phyloP scores from a whole-genome alignment of 2,113 vertebrate genomes.

The Perca fluviatilis region DNA sequence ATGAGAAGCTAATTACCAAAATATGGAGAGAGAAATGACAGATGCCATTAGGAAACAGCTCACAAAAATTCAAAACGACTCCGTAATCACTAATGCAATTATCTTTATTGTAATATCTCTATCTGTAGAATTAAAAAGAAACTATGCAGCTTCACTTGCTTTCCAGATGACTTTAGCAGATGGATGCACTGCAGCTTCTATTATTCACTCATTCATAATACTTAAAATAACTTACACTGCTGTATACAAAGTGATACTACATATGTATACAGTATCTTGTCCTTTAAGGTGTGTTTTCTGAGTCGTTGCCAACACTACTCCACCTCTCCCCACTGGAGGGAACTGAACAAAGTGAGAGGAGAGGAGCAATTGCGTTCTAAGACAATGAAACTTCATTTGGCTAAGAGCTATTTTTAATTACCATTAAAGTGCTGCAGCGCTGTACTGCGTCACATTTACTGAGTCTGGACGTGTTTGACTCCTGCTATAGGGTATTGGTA shows the following conservation, averaged over 20 bases:
- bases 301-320: neutral
- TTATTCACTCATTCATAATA: neutral
- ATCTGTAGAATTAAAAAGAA: neutral
- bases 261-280: too few relatives aligned
- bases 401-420: constrained; percentile 39
- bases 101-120: neutral
- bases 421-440: constrained; percentile 1
- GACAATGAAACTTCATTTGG: constrained; percentile 3
- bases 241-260: neutral
- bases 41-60: neutral
- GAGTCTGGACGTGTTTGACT: neutral
- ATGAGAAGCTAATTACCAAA: neutral
- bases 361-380: neutral
- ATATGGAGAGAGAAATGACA: neutral
- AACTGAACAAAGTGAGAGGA: neutral
- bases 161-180: neutral
- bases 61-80: neutral
- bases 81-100: neutral
- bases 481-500: neutral
- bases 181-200: neutral
- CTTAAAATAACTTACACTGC: neutral
- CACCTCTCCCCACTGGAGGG: constrained; percentile 1
- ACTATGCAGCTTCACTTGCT: neutral
- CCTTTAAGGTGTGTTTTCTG: neutral
- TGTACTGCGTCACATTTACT: neutral